Percentiles rank a stretch among this genome's conserved stretches.
Conservation (phyloP, 2,113 vertebrate genomes). For the Diglossa brunneiventris region DNA sequence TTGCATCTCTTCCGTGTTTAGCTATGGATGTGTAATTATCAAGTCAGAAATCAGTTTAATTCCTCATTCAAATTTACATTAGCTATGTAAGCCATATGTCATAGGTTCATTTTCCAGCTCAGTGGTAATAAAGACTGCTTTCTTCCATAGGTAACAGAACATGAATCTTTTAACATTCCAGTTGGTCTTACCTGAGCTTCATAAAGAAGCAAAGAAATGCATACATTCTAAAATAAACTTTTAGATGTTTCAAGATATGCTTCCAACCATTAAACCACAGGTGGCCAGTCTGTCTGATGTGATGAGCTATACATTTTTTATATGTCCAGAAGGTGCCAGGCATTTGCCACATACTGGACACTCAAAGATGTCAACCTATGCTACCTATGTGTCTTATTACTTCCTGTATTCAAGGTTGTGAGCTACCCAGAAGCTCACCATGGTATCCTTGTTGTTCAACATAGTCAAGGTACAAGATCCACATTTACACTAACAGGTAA, state of each 20-base stretch:
- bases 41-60: neutral
- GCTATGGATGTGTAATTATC: neutral
- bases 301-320: neutral
- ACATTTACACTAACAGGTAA: neutral
- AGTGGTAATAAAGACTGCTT: neutral
- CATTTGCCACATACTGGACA: neutral
- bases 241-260: neutral
- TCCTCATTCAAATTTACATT: neutral
- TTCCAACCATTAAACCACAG: neutral
- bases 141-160: neutral
- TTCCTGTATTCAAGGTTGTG: neutral
- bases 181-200: neutral
- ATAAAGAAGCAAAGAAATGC: neutral
- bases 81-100: neutral
- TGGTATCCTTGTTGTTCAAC: neutral
- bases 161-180: neutral
- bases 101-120: neutral
- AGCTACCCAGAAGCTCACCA: neutral
- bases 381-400: neutral
- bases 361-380: neutral
- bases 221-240: neutral
- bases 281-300: neutral
- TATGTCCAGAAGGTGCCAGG: neutral
- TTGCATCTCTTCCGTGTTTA: neutral
- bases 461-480: neutral